Percentiles rank a stretch among this genome's conserved stretches.
These are phyloP conservation scores for Laspeyria flexula DNA, from an alignment of 2,888 invertebrate genomes.

Conservation along the genomic window DNA sequence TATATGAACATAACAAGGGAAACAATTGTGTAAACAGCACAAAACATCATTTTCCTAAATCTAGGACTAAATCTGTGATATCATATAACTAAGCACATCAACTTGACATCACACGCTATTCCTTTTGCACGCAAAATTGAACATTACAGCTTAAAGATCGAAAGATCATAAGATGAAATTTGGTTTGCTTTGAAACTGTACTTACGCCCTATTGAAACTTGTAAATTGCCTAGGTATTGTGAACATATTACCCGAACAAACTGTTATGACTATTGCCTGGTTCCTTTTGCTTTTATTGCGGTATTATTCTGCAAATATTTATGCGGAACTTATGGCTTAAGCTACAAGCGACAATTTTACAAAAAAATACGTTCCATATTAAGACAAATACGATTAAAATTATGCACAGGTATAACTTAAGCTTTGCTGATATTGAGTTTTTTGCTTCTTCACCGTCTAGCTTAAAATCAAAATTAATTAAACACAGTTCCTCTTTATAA, in stretches of 20 bases:
- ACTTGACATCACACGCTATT: too few species aligned
- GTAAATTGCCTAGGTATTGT: not conserved
- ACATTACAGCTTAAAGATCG: too few species aligned
- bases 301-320: conserved; percentile 3
- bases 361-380: too few species aligned
- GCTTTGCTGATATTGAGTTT: too few species aligned
- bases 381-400: too few species aligned
- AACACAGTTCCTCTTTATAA: too few species aligned
- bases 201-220: not conserved
- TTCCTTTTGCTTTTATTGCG: not conserved
- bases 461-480: too few species aligned
- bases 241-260: not conserved
- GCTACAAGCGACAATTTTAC: not conserved
- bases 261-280: not conserved
- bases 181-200: too few species aligned
- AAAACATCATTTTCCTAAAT: not conserved
- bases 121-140: too few species aligned
- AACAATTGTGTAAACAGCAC: not conserved
- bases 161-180: too few species aligned
- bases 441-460: too few species aligned
- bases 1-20: not conserved
- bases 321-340: not conserved
- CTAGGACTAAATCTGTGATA: not conserved
- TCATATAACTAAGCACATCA: not conserved
- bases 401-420: too few species aligned